Conservation (phyloP, 2,797 vertebrate species). For the Myoxocephalus aenaeus region DNA sequence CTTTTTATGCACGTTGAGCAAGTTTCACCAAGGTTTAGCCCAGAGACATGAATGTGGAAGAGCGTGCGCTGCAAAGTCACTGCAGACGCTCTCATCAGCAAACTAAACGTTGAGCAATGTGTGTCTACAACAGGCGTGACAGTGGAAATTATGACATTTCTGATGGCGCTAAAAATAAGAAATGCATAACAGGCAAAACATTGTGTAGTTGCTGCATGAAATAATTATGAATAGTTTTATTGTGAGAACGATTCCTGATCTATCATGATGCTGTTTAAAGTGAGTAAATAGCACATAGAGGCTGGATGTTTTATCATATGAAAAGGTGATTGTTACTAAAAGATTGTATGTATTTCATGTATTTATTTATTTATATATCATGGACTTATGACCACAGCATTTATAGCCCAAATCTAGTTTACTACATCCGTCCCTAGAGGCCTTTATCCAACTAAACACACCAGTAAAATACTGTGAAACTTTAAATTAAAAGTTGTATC, state of each 20-base stretch:
- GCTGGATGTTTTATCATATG: not conserved
- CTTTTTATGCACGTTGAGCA: conserved; percentile 61
- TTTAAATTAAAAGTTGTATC: too few species aligned
- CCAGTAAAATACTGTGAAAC: too few species aligned
- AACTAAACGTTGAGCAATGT: not conserved
- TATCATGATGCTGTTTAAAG: not conserved
- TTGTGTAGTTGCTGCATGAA: not conserved
- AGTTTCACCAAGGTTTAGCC: conserved; percentile 52
- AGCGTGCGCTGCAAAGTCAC: not conserved
- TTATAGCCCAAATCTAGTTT: too few species aligned
- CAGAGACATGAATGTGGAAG: conserved; percentile 15
- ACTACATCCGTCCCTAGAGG: too few species aligned
- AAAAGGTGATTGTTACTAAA: not conserved
- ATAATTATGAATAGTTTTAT: not conserved
- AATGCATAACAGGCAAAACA: not conserved
- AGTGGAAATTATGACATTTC: not conserved
- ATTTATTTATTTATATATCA: too few species aligned
- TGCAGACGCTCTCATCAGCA: not conserved
- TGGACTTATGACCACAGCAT: too few species aligned
- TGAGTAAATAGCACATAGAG: not conserved
- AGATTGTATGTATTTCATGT: too few species aligned
- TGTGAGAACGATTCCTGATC: not conserved
- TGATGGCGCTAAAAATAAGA: not conserved
- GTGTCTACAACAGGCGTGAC: not conserved
- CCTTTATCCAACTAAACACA: too few species aligned